Conservation (phyloP, 2,888 invertebrate species). For the Smittia aterrima region DNA sequence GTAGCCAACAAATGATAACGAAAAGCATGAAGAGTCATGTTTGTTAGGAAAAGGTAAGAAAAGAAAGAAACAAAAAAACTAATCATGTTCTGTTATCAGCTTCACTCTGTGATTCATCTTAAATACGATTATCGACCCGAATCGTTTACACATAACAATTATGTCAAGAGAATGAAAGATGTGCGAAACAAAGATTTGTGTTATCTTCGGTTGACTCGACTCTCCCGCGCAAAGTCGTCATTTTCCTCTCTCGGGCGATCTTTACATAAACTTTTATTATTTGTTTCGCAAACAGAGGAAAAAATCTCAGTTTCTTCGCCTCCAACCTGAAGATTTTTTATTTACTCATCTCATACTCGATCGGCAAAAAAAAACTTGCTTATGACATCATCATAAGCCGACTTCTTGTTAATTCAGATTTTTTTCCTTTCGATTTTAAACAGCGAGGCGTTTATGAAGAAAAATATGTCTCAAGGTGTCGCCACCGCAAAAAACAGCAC, state of each 20-base stretch:
- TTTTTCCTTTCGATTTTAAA: background rate
- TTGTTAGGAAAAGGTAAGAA: background rate
- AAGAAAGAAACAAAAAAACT: background rate
- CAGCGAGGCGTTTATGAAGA: constrained; percentile 32
- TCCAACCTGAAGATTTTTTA: background rate
- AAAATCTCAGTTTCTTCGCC: background rate
- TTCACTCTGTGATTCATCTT: too few species aligned
- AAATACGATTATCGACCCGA: too few species aligned
- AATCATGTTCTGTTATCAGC: too few species aligned
- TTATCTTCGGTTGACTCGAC: background rate
- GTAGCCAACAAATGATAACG: background rate
- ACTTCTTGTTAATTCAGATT: background rate
- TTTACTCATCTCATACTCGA: background rate
- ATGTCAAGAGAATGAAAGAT: too few species aligned
- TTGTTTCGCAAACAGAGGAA: background rate
- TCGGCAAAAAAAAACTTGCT: background rate
- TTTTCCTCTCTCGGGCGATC: background rate
- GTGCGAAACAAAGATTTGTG: too few species aligned
- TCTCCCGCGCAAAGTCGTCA: background rate
- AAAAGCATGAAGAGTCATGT: background rate
- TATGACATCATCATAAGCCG: constrained; percentile 35
- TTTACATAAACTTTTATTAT: background rate
- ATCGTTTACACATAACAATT: too few species aligned
- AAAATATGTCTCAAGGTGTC: constrained; percentile 31
- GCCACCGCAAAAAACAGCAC: constrained; percentile 28